Evolutionary conservation across 2,113 vertebrate species (phyloP).

Genomic region (Orthonyx spaldingii): DNA sequence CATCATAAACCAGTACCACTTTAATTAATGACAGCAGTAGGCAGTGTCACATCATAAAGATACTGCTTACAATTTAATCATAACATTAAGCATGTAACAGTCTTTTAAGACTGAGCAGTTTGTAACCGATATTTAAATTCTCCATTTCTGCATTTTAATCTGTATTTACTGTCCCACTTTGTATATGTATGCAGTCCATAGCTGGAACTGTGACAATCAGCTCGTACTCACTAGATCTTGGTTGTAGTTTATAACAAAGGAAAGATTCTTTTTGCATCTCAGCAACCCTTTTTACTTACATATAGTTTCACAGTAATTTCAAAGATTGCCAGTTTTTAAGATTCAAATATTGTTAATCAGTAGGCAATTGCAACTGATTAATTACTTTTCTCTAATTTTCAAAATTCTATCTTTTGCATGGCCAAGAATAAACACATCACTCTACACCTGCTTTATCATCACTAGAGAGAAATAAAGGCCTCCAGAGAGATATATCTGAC

Average conservation of each 20-base stretch:
- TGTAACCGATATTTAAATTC: not conserved
- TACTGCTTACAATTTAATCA: not conserved
- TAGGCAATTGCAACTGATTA: not conserved
- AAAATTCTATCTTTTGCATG: not conserved
- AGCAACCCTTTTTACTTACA: not conserved
- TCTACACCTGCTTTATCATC: not conserved
- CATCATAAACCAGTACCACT: not conserved
- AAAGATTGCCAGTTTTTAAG: not conserved
- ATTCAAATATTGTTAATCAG: not conserved
- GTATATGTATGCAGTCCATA: not conserved
- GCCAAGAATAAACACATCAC: not conserved
- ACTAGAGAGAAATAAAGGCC: not conserved
- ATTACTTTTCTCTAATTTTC: not conserved
- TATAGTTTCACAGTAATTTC: not conserved
- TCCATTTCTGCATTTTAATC: not conserved
- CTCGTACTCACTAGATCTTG: not conserved
- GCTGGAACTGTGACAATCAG: not conserved
- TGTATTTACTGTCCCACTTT: not conserved
- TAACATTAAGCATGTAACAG: not conserved
- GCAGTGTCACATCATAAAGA: not conserved
- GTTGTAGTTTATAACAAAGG: not conserved
- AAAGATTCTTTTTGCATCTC: not conserved
- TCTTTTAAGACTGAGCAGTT: not conserved
- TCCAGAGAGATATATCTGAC: not conserved
- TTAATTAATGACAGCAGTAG: not conserved